Evolutionary conservation across 2,113 vertebrate species (phyloP).

Genomic region (Macrotis lagotis): DNA sequence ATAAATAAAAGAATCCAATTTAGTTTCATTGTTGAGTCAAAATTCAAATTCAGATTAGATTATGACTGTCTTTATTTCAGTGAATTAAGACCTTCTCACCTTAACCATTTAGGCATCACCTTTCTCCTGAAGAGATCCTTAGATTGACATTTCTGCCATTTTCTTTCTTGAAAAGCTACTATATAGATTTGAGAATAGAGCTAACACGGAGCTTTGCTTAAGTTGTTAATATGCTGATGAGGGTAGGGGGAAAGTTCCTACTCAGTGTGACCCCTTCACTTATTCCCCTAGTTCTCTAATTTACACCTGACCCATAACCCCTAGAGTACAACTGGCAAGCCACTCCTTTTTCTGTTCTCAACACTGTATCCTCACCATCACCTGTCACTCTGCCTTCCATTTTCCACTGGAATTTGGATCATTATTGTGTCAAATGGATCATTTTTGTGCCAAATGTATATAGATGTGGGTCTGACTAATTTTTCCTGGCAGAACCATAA

Average conservation of each 20-base stretch:
- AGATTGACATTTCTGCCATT: not conserved
- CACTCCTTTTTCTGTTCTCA: not conserved
- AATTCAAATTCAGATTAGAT: conserved; percentile 78
- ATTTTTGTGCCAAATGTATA: too few relatives aligned
- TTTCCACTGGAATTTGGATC: not conserved
- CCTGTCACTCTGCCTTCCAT: not conserved
- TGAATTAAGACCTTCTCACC: conserved; percentile 43
- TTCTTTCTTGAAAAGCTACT: not conserved
- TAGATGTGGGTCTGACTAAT: too few relatives aligned
- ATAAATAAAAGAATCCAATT: conserved; percentile 75
- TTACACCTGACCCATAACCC: not conserved
- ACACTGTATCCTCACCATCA: not conserved
- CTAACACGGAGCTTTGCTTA: not conserved
- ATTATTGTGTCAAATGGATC: too few relatives aligned
- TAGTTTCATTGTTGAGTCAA: conserved; percentile 78
- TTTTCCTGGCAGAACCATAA: too few relatives aligned
- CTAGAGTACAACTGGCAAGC: not conserved
- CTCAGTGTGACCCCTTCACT: not conserved
- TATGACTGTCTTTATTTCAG: conserved; percentile 27
- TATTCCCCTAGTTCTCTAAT: not conserved
- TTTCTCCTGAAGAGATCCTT: not conserved
- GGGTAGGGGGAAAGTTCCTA: not conserved
- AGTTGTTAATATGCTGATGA: not conserved
- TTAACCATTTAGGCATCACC: not conserved
- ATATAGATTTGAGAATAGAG: not conserved